These are phyloP conservation scores for Valencia hispanica DNA, from an alignment of 2,797 vertebrate species.

Conservation along the genomic window DNA sequence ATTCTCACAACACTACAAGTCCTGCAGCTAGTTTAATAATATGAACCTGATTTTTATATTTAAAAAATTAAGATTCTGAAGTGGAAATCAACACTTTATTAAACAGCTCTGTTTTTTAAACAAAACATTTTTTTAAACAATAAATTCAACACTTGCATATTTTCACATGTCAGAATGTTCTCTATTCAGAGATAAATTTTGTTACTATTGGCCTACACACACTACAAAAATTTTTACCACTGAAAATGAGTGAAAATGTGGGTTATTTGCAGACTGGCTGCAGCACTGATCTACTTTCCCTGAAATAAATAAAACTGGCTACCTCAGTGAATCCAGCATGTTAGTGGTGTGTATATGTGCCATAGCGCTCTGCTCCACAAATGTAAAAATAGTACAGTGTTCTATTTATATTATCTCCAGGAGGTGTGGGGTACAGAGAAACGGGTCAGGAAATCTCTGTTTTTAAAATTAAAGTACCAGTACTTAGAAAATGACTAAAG, in stretches of 20 bases:
- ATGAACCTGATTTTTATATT: too few relatives aligned
- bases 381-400: conserved; percentile 14
- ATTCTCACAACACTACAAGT: too few relatives aligned
- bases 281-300: background rate
- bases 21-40: too few relatives aligned
- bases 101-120: background rate
- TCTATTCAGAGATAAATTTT: background rate
- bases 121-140: background rate
- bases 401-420: conserved; percentile 8
- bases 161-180: background rate
- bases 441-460: background rate
- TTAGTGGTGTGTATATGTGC: background rate
- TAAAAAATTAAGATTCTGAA: background rate
- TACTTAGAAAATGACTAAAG: background rate
- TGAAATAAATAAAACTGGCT: conserved; percentile 4
- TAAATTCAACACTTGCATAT: background rate
- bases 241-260: background rate
- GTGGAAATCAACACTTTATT: background rate
- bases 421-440: conserved; percentile 2
- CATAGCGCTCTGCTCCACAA: conserved; percentile 8
- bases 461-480: background rate
- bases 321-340: background rate
- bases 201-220: too few relatives aligned
- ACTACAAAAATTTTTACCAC: background rate
- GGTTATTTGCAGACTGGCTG: background rate